These are phyloP conservation scores for Plagodis dolabraria DNA, from an alignment of 2,888 invertebrate species.

Conservation along the genomic window DNA sequence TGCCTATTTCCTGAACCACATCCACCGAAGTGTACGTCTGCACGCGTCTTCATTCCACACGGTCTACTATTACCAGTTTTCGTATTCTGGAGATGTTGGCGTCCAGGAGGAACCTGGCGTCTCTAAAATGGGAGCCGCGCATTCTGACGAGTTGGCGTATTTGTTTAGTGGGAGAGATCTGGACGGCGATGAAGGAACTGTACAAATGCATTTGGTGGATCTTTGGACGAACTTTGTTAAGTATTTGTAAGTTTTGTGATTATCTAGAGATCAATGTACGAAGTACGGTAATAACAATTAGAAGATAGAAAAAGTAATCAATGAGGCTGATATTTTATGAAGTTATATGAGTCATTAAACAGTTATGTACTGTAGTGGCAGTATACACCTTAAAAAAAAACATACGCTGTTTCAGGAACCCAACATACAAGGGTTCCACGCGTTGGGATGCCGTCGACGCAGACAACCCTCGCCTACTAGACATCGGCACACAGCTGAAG, in stretches of 20 bases:
- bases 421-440: slow-evolving; percentile 24
- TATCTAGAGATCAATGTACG: neutral
- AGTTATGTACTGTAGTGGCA: too few relatives aligned
- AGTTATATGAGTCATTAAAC: too few relatives aligned
- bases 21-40: slow-evolving; percentile 61
- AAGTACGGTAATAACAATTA: neutral
- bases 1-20: slow-evolving; percentile 68
- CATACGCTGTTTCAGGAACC: slow-evolving; percentile 23
- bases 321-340: too few relatives aligned
- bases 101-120: slow-evolving; percentile 56
- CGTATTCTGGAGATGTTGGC: slow-evolving; percentile 57
- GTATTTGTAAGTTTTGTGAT: slow-evolving; percentile 60
- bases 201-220: slow-evolving; percentile 55
- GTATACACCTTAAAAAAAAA: too few relatives aligned
- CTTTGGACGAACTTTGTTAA: slow-evolving; percentile 76
- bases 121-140: slow-evolving; percentile 67
- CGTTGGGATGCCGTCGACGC: slow-evolving; percentile 58
- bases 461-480: slow-evolving; percentile 53
- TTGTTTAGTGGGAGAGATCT: slow-evolving; percentile 57
- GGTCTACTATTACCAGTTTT: slow-evolving; percentile 73
- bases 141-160: slow-evolving; percentile 73
- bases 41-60: slow-evolving; percentile 52
- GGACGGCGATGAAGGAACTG: slow-evolving; percentile 57
- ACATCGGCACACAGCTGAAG: slow-evolving; percentile 55
- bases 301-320: too few relatives aligned